Base-by-base conservation (phyloP, 2,888 invertebrate genomes). In the Drosophila longiperda region DNA sequence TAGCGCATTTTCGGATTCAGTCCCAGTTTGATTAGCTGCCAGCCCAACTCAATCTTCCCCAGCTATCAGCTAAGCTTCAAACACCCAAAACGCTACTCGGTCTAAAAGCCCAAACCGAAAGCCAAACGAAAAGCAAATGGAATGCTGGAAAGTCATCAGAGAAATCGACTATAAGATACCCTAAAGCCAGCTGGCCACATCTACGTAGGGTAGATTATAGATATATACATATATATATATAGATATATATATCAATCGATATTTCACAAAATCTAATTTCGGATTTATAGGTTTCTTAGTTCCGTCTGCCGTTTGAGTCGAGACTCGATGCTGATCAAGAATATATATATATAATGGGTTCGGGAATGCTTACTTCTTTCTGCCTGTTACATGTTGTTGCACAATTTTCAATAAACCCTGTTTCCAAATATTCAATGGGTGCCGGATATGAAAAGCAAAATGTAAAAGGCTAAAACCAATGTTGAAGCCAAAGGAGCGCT, bases 11-110 rank as follows among this genome's bases (percentile, higher is more conserved):
- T 55, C 52, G 34, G 32, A 57, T 20, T 15, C 8, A 11, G 20
- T 20, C 48, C 38, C 49, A 48, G 36, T 72, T 82, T 82, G 85
- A 82, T 85, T 82, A 82, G 74, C 86, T 66, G 38, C 34, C 29
- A 42, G 20, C 36, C 15, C 36, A 34, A 36, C 20, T 50, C 17
- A 11, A 2, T 1, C 33, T 8, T 17, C 15, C 7, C 7, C 45
- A 20, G 12, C 12, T 45, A 12, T 1, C 20, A 15, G 45, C 45
- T 7, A n/a, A 11, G n/a, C 40, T n/a, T 11, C 40, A 12, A 36
- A 36, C 40, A 17, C 20, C 12, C 12, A 45, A 45, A 45, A 45
- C 45, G 20, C 20, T 45, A 15, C 9, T 26, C 49, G 23, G 26
- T 26, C 34, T n/a, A 20, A 32, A 26, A 9, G 29, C 36, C 29